A percentile compares a stretch with the other conserved stretches of the same genome.
These are phyloP conservation scores for Steinernema khuongi DNA, from an alignment of 1,140 invertebrate species.

Conservation along the genomic window DNA sequence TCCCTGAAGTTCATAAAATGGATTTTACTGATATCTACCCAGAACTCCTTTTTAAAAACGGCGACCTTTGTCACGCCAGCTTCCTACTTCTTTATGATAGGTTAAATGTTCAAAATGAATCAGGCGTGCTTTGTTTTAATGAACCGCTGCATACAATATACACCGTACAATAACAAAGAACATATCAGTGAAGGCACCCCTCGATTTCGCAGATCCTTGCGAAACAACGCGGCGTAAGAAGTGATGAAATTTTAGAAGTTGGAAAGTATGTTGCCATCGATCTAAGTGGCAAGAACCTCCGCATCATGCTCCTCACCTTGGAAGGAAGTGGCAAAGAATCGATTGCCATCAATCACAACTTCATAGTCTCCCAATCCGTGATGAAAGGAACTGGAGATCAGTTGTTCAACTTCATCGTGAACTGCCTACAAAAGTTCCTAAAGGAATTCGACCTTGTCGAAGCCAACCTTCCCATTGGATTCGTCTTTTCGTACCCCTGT, in stretches of 20 bases:
- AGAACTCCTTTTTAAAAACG: neutral
- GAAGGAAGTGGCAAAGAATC: constrained; percentile 47
- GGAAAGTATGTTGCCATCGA: constrained; percentile 59
- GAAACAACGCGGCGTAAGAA: too few species aligned
- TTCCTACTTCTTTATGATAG: neutral
- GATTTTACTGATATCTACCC: neutral
- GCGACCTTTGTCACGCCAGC: neutral
- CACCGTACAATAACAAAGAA: too few species aligned
- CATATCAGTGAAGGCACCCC: neutral
- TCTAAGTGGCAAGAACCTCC: constrained; percentile 54
- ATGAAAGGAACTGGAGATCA: constrained; percentile 59
- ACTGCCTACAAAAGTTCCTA: constrained; percentile 58
- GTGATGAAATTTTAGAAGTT: constrained; percentile 40
- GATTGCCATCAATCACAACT: constrained; percentile 44
- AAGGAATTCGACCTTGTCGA: constrained; percentile 55
- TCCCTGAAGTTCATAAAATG: neutral
- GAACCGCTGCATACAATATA: too few species aligned
- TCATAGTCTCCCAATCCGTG: constrained; percentile 52
- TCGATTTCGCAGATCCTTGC: neutral
- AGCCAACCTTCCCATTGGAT: constrained; percentile 56
- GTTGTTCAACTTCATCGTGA: constrained; percentile 59
- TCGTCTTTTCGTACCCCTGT: constrained; percentile 58
- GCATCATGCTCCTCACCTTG: constrained; percentile 49
- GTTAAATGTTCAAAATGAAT: neutral
- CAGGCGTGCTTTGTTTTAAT: too few species aligned